A percentile compares a stretch with the other conserved stretches of the same genome.
These are phyloP conservation scores for Lerista edwardsae DNA, from an alignment of 2,797 vertebrate genomes.

Conservation along the genomic window DNA sequence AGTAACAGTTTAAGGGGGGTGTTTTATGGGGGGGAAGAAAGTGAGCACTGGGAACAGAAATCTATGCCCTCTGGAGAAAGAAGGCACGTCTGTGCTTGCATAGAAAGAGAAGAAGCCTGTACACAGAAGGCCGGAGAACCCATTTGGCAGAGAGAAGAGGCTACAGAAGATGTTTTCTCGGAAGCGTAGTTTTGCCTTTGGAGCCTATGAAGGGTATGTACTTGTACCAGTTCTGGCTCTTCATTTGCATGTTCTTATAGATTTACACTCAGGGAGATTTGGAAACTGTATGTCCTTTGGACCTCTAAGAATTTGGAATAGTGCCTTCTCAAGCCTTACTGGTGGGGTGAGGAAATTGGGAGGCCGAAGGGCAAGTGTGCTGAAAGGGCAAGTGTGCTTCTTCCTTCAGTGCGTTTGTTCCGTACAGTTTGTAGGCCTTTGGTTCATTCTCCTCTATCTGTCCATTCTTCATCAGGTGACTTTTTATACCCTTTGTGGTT, in stretches of 20 bases:
- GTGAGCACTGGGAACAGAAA: not conserved
- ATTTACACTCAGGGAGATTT: not conserved
- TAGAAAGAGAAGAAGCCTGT: slow-evolving; percentile 10
- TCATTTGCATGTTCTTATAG: not conserved
- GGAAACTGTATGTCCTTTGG: not conserved
- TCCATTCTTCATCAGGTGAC: not conserved
- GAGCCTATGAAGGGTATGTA: slow-evolving; percentile 61
- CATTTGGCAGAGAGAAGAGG: slow-evolving; percentile 20
- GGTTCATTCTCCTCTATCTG: not conserved
- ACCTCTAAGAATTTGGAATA: not conserved
- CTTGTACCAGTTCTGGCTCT: fast-evolving
- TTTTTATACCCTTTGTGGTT: not conserved
- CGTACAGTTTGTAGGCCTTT: not conserved
- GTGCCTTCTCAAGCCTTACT: not conserved
- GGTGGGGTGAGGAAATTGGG: not conserved
- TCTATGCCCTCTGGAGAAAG: not conserved
- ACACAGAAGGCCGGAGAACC: slow-evolving; percentile 21
- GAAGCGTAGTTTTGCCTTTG: slow-evolving; percentile 48
- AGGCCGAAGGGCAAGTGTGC: too few species aligned
- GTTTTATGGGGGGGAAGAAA: not conserved
- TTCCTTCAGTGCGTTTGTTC: not conserved
- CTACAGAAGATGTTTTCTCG: slow-evolving; percentile 56
- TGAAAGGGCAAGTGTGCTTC: too few species aligned
- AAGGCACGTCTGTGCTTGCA: not conserved
- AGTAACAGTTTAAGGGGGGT: not conserved